Evolutionary conservation across 1,140 invertebrate genomes (phyloP).

Genomic region (Atta texana): DNA sequence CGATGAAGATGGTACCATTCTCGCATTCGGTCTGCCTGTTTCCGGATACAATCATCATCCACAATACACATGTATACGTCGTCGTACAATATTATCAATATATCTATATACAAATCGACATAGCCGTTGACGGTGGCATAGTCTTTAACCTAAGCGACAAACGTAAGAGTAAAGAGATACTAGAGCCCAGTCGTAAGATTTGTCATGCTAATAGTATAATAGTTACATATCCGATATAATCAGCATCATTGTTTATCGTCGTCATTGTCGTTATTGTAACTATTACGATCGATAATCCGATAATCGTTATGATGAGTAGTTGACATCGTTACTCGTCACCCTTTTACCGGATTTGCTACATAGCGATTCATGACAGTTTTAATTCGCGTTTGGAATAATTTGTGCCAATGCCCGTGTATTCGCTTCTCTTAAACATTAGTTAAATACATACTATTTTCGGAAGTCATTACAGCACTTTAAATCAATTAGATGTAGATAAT

Average conservation of each 20-base stretch:
- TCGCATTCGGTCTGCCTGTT: conserved; percentile 67
- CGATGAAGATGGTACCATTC: conserved; percentile 24
- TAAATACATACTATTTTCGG: conserved; percentile 51
- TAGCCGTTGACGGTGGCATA: conserved; percentile 72
- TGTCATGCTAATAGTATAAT: conserved; percentile 81
- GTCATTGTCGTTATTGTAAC: conserved; percentile 53
- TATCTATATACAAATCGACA: conserved; percentile 80
- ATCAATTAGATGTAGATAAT: conserved; percentile 77
- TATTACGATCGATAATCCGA: conserved; percentile 58
- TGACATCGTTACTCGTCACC: conserved; percentile 1
- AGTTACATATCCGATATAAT: conserved; percentile 79
- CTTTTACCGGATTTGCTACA: conserved; percentile 10
- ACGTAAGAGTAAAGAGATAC: conserved; percentile 79
- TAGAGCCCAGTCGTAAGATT: conserved; percentile 81
- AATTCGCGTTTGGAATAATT: conserved; percentile 75
- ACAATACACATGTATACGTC: conserved; percentile 63
- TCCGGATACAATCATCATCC: conserved; percentile 66
- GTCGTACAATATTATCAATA: conserved; percentile 72
- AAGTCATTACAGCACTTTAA: conserved; percentile 59
- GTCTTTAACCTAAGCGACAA: conserved; percentile 77
- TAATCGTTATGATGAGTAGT: conserved; percentile 64
- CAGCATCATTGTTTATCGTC: conserved; percentile 63
- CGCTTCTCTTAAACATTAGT: conserved; percentile 59
- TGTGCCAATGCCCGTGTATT: conserved; percentile 77
- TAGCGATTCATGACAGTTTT: conserved; percentile 68